A percentile compares a stretch with the other conserved stretches of the same genome.
Evolutionary conservation across 35 echinoderm and acorn worm species (phyloP).

Genomic region (Apostichopus californicus): DNA sequence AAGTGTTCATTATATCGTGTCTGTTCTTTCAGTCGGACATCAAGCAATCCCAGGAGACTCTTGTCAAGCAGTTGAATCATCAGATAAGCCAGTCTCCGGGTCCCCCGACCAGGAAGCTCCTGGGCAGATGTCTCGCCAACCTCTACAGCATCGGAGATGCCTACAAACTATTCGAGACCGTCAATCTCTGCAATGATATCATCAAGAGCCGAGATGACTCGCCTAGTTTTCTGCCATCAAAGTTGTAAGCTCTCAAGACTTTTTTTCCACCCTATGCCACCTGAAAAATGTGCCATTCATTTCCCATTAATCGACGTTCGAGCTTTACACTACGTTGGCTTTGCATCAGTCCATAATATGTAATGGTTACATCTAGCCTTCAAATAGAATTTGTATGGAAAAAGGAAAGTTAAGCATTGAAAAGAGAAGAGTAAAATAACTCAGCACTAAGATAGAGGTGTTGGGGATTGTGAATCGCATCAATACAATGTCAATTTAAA

Average conservation of each 20-base stretch:
- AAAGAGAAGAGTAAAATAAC: too few species aligned
- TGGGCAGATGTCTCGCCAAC: slow-evolving; percentile 90
- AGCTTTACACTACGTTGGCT: too few species aligned
- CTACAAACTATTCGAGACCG: slow-evolving; percentile 80
- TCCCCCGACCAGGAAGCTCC: slow-evolving; percentile 86
- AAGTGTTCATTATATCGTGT: background rate
- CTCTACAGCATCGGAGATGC: slow-evolving; percentile 86
- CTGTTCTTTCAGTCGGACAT: slow-evolving; percentile 79
- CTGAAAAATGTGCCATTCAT: too few species aligned
- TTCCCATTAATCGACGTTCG: too few species aligned
- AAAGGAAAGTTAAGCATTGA: too few species aligned
- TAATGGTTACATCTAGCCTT: too few species aligned
- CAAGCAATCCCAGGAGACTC: slow-evolving; percentile 87
- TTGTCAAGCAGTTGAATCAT: slow-evolving; percentile 80
- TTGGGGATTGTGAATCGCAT: too few species aligned
- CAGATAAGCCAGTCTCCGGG: slow-evolving; percentile 90
- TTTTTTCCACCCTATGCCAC: background rate
- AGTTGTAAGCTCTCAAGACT: slow-evolving; percentile 73
- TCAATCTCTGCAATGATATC: slow-evolving; percentile 95
- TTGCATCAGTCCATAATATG: too few species aligned
- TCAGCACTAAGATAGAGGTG: too few species aligned
- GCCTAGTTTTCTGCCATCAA: slow-evolving; percentile 93
- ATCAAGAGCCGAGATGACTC: slow-evolving; percentile 99
- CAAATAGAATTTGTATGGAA: too few species aligned
- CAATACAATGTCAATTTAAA: too few species aligned